Conservation (phyloP, 2,888 invertebrate genomes). For the Mamestra brassicae region DNA sequence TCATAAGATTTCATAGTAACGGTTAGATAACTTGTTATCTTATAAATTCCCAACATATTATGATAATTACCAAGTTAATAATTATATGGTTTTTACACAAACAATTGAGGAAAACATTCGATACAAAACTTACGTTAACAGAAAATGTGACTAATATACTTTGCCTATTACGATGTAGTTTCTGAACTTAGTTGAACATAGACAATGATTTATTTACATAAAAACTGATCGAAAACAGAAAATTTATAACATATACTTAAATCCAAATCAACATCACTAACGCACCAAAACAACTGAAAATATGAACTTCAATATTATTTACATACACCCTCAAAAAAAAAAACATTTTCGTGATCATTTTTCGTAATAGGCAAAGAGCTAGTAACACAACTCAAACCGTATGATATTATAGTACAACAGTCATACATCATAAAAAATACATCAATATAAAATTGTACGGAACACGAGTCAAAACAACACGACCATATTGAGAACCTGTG, state of each 20-base stretch:
- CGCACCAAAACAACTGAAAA: not conserved
- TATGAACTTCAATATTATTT: not conserved
- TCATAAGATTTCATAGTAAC: conserved; percentile 90
- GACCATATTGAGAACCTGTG: conserved; percentile 46
- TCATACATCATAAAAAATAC: conserved; percentile 62
- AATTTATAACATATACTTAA: not conserved
- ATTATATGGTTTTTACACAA: conserved; percentile 68
- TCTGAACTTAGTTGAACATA: not conserved
- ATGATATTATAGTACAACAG: conserved; percentile 62
- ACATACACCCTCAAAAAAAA: conserved; percentile 1
- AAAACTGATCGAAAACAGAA: not conserved
- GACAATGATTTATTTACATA: conserved; percentile 9
- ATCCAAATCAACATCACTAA: too few species aligned
- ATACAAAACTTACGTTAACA: conserved; percentile 59
- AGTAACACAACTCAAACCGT: conserved; percentile 33
- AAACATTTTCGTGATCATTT: not conserved
- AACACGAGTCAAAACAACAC: conserved; percentile 57
- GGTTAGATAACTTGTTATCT: conserved; percentile 85
- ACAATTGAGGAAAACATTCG: conserved; percentile 64
- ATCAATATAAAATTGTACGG: conserved; percentile 60
- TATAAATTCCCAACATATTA: conserved; percentile 81
- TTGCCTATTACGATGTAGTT: conserved; percentile 11
- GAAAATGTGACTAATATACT: conserved; percentile 37
- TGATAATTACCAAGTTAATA: conserved; percentile 73
- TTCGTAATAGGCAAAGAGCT: conserved; percentile 31